A percentile compares a stretch with the other conserved stretches of the same genome.
These are phyloP conservation scores for Mesocricetus auratus DNA, from an alignment of 2,113 vertebrate species.

Conservation along the genomic window DNA sequence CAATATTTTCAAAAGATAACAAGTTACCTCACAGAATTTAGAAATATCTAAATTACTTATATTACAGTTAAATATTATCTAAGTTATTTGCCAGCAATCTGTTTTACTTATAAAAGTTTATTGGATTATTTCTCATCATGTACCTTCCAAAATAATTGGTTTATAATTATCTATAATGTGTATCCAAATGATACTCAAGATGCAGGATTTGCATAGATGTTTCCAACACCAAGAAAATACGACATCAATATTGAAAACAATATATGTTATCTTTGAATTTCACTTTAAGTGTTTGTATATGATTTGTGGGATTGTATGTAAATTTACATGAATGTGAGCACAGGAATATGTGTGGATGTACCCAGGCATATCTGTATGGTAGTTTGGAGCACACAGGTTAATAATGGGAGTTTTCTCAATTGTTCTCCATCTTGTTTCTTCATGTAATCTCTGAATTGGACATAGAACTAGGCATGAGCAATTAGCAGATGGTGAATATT, in stretches of 20 bases:
- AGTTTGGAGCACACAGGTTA: neutral
- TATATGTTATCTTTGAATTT: conserved; percentile 73
- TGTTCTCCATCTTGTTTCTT: neutral
- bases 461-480: neutral
- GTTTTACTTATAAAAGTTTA: conserved; percentile 54
- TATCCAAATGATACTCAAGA: conserved; percentile 73
- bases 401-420: neutral
- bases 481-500: neutral
- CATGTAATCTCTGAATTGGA: neutral
- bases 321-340: neutral
- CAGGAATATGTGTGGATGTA: neutral
- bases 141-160: conserved; percentile 24
- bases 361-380: neutral
- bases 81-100: conserved; percentile 68
- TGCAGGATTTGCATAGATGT: conserved; percentile 59
- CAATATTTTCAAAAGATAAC: neutral
- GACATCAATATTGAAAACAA: conserved; percentile 76
- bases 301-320: neutral
- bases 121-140: conserved; percentile 28
- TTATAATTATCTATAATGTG: conserved; percentile 65
- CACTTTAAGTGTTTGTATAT: neutral
- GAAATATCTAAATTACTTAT: conserved; percentile 46
- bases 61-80: conserved; percentile 67
- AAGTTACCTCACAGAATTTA: conserved; percentile 47
- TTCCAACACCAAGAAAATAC: conserved; percentile 73